phyloP scores from a whole-genome alignment of 2,888 invertebrate species.

The Idaea biselata region DNA sequence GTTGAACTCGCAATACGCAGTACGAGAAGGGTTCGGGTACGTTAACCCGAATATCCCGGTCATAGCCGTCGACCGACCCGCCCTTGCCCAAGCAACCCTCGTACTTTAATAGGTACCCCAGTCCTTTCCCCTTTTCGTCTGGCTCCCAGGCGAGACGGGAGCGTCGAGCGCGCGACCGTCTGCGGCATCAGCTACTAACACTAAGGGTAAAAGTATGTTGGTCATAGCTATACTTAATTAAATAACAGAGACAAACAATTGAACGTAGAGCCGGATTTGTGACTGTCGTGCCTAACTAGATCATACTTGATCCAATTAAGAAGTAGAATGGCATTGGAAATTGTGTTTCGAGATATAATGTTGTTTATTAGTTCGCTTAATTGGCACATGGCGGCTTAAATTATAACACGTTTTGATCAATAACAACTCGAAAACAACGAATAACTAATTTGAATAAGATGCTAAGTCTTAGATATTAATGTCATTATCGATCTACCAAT shows the following conservation, averaged over 20 bases:
- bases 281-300: not conserved
- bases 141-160: slow-evolving; percentile 42
- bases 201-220: slow-evolving; percentile 21
- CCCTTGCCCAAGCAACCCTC: slow-evolving; percentile 50
- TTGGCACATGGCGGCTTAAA: not conserved
- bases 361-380: not conserved
- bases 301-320: not conserved
- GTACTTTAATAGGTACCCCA: slow-evolving; percentile 42
- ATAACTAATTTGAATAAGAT: not conserved
- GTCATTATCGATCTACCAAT: too few species aligned
- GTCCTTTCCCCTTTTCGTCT: slow-evolving; percentile 47
- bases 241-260: slow-evolving; percentile 9
- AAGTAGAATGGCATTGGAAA: not conserved
- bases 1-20: slow-evolving; percentile 14
- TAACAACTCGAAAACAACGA: not conserved
- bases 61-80: slow-evolving; percentile 34
- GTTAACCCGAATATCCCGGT: slow-evolving; percentile 43
- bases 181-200: slow-evolving; percentile 24
- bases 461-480: not conserved
- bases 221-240: slow-evolving; percentile 6
- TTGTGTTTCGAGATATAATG: not conserved
- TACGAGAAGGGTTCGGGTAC: slow-evolving; percentile 34
- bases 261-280: not conserved
- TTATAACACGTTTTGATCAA: not conserved
- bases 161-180: slow-evolving; percentile 40